phyloP scores from a whole-genome alignment of 2,113 vertebrate species.

The Peromyscus californicus region DNA sequence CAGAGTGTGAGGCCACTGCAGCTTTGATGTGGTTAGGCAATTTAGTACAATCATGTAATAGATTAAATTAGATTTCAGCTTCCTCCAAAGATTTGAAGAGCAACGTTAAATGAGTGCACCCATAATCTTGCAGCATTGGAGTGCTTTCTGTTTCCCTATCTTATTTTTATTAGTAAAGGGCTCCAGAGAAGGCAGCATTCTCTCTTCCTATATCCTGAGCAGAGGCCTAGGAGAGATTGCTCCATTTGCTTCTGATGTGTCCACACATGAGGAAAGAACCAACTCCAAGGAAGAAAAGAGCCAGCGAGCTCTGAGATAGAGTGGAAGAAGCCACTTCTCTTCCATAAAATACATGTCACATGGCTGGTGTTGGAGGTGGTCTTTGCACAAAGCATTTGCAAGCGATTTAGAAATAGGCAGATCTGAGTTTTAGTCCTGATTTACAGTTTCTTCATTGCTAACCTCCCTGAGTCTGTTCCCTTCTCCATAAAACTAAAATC shows the following conservation, averaged over 20 bases:
- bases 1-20: conserved; percentile 69
- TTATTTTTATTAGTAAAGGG: conserved; percentile 51
- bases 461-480: background rate
- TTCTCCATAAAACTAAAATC: background rate
- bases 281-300: background rate
- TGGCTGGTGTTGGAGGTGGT: background rate
- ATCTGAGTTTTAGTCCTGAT: conserved; percentile 9
- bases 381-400: background rate
- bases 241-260: background rate
- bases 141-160: conserved; percentile 48
- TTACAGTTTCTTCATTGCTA: background rate
- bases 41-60: conserved; percentile 85
- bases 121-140: background rate
- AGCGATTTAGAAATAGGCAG: background rate
- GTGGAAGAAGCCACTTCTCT: conserved; percentile 16
- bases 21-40: conserved; percentile 88
- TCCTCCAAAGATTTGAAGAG: conserved; percentile 76
- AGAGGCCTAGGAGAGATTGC: conserved; percentile 6
- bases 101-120: conserved; percentile 52
- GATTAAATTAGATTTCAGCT: conserved; percentile 86
- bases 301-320: background rate
- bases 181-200: background rate
- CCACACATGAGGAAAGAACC: background rate
- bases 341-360: background rate
- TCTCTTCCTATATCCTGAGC: conserved; percentile 15